These are phyloP conservation scores for Chlamydotis undulata DNA, from an alignment of 2,113 vertebrate genomes.

Conservation along the genomic window DNA sequence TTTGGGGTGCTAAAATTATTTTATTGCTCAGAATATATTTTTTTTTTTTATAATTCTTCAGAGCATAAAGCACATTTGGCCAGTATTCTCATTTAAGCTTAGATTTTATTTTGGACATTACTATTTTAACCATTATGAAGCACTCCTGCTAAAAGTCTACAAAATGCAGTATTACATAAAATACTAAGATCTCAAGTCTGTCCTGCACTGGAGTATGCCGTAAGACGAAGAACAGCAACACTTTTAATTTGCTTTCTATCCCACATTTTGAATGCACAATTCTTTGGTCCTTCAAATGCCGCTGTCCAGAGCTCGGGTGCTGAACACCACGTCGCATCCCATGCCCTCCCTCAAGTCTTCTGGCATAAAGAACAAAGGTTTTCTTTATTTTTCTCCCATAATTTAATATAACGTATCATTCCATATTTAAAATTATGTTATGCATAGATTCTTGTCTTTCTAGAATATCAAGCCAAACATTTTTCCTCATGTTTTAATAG, in stretches of 20 bases:
- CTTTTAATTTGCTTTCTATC: too few relatives aligned
- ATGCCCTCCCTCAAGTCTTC: background rate
- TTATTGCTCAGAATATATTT: background rate
- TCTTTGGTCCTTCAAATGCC: background rate
- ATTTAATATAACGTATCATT: background rate
- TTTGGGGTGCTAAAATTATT: background rate
- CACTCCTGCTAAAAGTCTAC: background rate
- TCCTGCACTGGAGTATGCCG: background rate
- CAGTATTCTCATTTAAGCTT: background rate
- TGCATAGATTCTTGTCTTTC: background rate
- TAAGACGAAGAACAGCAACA: rapidly evolving
- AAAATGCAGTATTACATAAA: background rate
- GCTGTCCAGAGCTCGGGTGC: constrained; percentile 75
- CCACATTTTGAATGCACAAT: rapidly evolving
- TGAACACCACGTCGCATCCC: background rate
- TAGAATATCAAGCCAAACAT: background rate
- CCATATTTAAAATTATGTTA: background rate
- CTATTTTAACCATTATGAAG: background rate
- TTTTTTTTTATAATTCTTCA: background rate
- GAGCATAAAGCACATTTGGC: background rate
- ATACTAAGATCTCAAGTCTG: background rate
- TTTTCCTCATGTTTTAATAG: background rate
- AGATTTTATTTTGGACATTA: background rate
- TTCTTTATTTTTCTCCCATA: background rate
- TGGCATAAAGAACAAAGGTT: background rate